phyloP scores from a whole-genome alignment of 2,113 vertebrate species.

The Cebus imitator region DNA sequence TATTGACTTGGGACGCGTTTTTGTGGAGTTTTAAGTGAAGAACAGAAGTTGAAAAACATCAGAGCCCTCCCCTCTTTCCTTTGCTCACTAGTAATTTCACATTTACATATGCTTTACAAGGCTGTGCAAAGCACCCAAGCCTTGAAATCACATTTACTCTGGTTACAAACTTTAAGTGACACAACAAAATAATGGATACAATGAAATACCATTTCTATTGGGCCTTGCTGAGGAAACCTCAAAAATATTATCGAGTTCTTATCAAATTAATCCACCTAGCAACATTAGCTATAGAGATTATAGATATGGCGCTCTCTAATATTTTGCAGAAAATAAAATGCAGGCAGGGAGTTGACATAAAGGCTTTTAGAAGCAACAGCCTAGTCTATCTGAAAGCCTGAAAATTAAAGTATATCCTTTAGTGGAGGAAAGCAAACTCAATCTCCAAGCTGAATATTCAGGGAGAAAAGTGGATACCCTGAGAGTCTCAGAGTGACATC shows the following conservation, averaged over 20 bases:
- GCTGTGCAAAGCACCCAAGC: neutral
- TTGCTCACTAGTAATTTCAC: neutral
- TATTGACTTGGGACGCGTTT: neutral
- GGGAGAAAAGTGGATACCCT: neutral
- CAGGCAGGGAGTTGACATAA: neutral
- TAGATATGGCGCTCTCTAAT: neutral
- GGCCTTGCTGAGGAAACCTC: neutral
- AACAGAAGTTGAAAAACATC: neutral
- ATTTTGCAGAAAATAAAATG: neutral
- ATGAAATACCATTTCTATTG: neutral
- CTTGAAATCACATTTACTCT: slow-evolving; percentile 3
- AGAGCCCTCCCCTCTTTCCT: neutral
- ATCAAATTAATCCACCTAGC: neutral
- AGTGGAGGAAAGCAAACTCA: neutral
- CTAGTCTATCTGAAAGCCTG: neutral
- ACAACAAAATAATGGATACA: neutral
- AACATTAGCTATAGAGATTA: neutral
- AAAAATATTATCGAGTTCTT: neutral
- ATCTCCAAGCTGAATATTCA: slow-evolving; percentile 28
- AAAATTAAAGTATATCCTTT: neutral
- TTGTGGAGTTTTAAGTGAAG: neutral
- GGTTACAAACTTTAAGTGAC: neutral
- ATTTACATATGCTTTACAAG: neutral
- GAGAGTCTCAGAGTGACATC: neutral
- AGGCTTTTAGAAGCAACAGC: neutral